Conservation (phyloP, 2,113 vertebrate species). For the Tursiops truncatus region DNA sequence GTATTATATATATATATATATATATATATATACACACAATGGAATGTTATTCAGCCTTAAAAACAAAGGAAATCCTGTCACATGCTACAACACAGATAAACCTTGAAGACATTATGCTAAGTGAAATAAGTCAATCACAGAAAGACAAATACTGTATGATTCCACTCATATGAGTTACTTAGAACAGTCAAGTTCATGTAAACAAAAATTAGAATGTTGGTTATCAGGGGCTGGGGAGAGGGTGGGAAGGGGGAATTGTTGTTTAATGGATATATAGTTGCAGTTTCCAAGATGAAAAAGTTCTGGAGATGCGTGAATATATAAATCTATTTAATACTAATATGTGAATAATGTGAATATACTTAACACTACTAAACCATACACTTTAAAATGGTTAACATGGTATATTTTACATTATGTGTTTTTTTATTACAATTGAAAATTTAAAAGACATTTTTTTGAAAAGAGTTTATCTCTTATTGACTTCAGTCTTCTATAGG, state of each 20-base stretch:
- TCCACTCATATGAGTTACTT: background rate
- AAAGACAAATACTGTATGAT: background rate
- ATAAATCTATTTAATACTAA: background rate
- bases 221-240: background rate
- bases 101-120: background rate
- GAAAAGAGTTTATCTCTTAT: background rate
- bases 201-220: background rate
- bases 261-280: background rate
- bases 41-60: too few relatives aligned
- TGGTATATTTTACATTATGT: background rate
- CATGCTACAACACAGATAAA: too few relatives aligned
- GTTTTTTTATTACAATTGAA: background rate
- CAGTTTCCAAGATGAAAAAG: background rate
- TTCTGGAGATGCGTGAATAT: background rate
- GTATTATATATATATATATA: too few relatives aligned
- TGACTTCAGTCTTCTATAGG: background rate
- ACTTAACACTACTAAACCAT: background rate
- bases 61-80: too few relatives aligned
- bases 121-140: background rate
- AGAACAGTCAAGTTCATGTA: background rate
- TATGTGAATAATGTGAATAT: background rate
- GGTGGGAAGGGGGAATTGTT: background rate
- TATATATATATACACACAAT: too few relatives aligned
- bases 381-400: background rate
- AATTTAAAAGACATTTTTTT: background rate